Base-by-base conservation (phyloP, 1,140 invertebrate genomes). In the Ostrea denselamellosa region DNA sequence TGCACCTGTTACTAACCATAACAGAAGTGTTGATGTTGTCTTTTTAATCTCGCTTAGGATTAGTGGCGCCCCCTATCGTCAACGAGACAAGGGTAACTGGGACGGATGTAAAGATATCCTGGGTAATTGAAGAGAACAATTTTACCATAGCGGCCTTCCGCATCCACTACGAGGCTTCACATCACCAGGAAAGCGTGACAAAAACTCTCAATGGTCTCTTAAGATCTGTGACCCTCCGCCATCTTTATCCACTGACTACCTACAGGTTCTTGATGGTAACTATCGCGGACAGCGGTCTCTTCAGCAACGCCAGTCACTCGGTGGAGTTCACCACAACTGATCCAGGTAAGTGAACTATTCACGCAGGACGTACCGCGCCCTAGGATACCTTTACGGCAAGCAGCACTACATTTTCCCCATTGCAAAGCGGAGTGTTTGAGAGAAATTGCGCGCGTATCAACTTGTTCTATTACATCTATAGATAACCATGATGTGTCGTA, bases 211-310 rank as follows among this genome's bases (percentile, higher is more conserved):
- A 71, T 71, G 68, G 68, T 22, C 22, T 25, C 22, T 25, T 71
- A 1, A 25, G 68, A 10, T 71, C 68, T 14, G 68, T 71, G 25
- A 71, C 68, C 12, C 68, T 71, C 22, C 68, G 28, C 68, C 68
- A 71, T 28, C 68, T 71, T 14, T 71, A 71, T 14, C 68, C 68
- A 5, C 12, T 71, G 68, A 71, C 68, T 8, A 71, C 68, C 68
- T 71, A 71, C 68, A 71, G 22, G 68, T 71, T 71, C 22, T 71
- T 71, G 28, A 71, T 71, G 68, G 68, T 71, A n/a, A 71, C 68
- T 8, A 71, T 71, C 68, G 68, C 68, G 68, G 68, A 71, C 22
- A 71, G 68, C 28, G 68, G 68, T 28, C 68, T 71, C 68, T 71
- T 71, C 22, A 71, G 68, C 28, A 71, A 71, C 68, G 68, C 68